Percentiles rank a stretch among this genome's conserved stretches.
These are phyloP conservation scores for Lasioglossum pauxillum DNA, from an alignment of 2,888 invertebrate species.

Conservation along the genomic window DNA sequence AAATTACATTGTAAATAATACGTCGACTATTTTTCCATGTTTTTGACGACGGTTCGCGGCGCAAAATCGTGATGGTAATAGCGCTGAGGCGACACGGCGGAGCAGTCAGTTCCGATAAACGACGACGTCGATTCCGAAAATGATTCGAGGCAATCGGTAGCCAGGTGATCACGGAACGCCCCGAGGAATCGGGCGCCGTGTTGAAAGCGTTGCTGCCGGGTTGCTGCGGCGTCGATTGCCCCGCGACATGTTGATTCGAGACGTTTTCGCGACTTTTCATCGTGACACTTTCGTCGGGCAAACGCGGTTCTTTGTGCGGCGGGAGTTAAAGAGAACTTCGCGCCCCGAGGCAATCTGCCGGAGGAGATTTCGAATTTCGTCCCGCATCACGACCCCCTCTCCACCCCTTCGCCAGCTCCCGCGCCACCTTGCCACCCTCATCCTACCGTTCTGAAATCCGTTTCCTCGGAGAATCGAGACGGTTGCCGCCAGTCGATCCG, in stretches of 20 bases:
- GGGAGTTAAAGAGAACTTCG: slow-evolving; percentile 70
- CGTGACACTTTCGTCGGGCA: slow-evolving; percentile 64
- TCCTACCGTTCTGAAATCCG: slow-evolving; percentile 63
- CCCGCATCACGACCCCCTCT: slow-evolving; percentile 35
- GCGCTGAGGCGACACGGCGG: not conserved
- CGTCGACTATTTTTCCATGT: not conserved
- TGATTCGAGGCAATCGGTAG: slow-evolving; percentile 59
- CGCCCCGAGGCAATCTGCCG: slow-evolving; percentile 69
- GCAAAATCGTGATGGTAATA: not conserved
- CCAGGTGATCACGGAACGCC: slow-evolving; percentile 49
- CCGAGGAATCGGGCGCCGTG: slow-evolving; percentile 48
- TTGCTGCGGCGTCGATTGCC: slow-evolving; percentile 63
- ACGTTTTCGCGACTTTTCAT: slow-evolving; percentile 66
- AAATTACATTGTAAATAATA: slow-evolving; percentile 3
- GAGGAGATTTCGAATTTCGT: slow-evolving; percentile 72
- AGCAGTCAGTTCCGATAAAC: slow-evolving; percentile 35
- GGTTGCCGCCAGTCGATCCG: slow-evolving; percentile 62
- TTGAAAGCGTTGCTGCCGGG: slow-evolving; percentile 37
- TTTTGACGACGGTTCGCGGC: not conserved
- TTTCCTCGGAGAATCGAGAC: slow-evolving; percentile 69
- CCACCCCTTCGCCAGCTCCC: not conserved
- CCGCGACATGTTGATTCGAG: slow-evolving; percentile 68
- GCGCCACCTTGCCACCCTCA: not conserved
- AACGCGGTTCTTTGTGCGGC: slow-evolving; percentile 70
- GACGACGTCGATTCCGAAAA: slow-evolving; percentile 17